Evolutionary conservation across 2,113 vertebrate species (phyloP).

Genomic region (Microtus oregoni): DNA sequence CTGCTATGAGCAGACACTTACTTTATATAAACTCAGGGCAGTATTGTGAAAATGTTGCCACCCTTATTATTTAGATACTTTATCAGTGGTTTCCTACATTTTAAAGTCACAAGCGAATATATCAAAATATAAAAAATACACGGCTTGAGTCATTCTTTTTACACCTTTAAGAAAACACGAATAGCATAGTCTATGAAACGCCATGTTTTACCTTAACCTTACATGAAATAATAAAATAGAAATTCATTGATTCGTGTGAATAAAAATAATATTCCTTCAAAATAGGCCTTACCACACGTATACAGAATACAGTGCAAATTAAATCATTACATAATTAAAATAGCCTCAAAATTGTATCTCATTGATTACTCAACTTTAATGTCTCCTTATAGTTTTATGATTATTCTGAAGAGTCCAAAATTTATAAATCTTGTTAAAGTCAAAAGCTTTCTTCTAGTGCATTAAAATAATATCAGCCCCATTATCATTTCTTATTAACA

Average conservation of each 20-base stretch:
- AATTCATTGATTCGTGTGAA: slow-evolving; percentile 70
- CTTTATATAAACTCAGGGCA: slow-evolving; percentile 51
- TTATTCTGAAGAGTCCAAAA: slow-evolving; percentile 62
- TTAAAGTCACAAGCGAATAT: slow-evolving; percentile 27
- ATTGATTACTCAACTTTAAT: slow-evolving; percentile 54
- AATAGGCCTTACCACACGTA: slow-evolving; percentile 49
- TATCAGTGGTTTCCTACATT: slow-evolving; percentile 43
- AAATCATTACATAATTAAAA: slow-evolving; percentile 70
- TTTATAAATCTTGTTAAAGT: slow-evolving; percentile 68
- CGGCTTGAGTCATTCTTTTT: background rate
- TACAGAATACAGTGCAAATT: slow-evolving; percentile 65
- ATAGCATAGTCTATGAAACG: slow-evolving; percentile 66
- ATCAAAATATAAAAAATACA: slow-evolving; percentile 67
- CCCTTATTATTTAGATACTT: slow-evolving; percentile 36
- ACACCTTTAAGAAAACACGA: slow-evolving; percentile 64
- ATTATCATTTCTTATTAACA: slow-evolving; percentile 73
- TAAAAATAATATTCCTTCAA: slow-evolving; percentile 66
- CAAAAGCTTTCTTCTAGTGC: slow-evolving; percentile 57
- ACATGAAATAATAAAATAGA: slow-evolving; percentile 75
- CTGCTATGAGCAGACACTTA: slow-evolving; percentile 46
- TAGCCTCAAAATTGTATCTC: slow-evolving; percentile 49
- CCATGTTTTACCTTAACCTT: slow-evolving; percentile 62
- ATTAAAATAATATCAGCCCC: slow-evolving; percentile 65
- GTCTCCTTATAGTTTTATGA: slow-evolving; percentile 48
- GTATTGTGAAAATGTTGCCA: slow-evolving; percentile 55